Percentiles rank a stretch among this genome's conserved stretches.
phyloP scores from a whole-genome alignment of 2,888 invertebrate genomes.

The Lasioglossum marginatum region DNA sequence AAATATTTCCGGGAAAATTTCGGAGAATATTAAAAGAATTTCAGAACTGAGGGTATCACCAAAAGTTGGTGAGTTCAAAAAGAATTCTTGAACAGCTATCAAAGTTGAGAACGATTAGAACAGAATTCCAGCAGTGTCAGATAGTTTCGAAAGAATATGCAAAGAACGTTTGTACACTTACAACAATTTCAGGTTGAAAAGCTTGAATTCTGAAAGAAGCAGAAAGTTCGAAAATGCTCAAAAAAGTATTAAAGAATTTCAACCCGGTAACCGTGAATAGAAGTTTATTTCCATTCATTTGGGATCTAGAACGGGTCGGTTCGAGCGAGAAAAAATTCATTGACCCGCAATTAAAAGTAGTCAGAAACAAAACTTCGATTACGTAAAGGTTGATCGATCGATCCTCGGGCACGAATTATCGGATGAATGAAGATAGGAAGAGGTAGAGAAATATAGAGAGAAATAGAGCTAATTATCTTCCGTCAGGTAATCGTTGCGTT shows the following conservation, averaged over 20 bases:
- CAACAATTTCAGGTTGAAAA: neutral
- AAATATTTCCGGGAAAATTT: neutral
- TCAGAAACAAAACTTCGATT: neutral
- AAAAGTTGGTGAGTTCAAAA: neutral
- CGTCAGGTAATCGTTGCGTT: neutral
- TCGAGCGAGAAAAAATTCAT: neutral
- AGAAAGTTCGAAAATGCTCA: neutral
- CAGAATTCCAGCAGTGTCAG: neutral
- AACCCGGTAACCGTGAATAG: neutral
- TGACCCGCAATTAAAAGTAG: slow-evolving; percentile 3
- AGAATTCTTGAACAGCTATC: neutral
- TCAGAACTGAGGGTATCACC: no score
- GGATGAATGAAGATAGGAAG: neutral
- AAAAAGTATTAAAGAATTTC: neutral
- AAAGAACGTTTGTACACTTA: neutral
- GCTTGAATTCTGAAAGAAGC: neutral
- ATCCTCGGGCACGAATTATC: neutral
- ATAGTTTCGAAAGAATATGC: neutral
- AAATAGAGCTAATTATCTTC: slow-evolving; percentile 21
- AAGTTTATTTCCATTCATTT: neutral
- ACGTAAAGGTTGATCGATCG: slow-evolving; percentile 3
- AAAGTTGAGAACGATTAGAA: neutral
- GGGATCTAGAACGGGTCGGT: neutral
- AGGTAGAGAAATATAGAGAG: neutral
- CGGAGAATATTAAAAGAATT: no score